These are phyloP conservation scores for Zenarchopterus dispar DNA, from an alignment of 2,797 vertebrate species.

Conservation along the genomic window DNA sequence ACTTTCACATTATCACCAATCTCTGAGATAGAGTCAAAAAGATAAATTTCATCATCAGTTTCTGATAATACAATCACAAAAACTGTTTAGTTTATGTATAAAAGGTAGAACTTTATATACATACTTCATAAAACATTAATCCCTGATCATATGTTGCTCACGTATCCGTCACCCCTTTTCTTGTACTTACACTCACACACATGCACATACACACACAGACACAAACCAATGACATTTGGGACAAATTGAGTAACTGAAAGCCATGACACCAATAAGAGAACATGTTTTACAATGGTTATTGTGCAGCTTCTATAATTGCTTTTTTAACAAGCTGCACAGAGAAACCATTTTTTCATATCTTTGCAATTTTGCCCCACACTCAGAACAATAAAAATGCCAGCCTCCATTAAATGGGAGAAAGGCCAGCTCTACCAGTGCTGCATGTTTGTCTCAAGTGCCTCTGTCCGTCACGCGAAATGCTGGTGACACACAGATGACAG, in stretches of 20 bases:
- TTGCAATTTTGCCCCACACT: slow-evolving; percentile 78
- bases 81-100: slow-evolving; percentile 3
- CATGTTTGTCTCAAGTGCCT: slow-evolving; percentile 72
- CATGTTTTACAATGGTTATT: slow-evolving; percentile 81
- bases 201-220: slow-evolving; percentile 30
- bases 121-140: slow-evolving; percentile 43
- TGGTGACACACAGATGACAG: slow-evolving; percentile 75
- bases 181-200: slow-evolving; percentile 14
- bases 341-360: slow-evolving; percentile 80
- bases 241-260: slow-evolving; percentile 84
- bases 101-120: slow-evolving; percentile 30
- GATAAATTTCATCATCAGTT: not conserved
- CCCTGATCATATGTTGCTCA: slow-evolving; percentile 32
- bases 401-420: slow-evolving; percentile 74
- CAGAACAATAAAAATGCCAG: slow-evolving; percentile 82
- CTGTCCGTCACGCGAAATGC: slow-evolving; percentile 72
- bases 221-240: slow-evolving; percentile 75
- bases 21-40: slow-evolving; percentile 6
- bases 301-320: slow-evolving; percentile 82
- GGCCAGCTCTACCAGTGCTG: slow-evolving; percentile 63
- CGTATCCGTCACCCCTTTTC: slow-evolving; percentile 11
- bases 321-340: slow-evolving; percentile 82
- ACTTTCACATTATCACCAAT: slow-evolving; percentile 15
- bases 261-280: slow-evolving; percentile 83
- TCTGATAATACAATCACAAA: not conserved